A percentile compares a stretch with the other conserved stretches of the same genome.
phyloP scores from a whole-genome alignment of 2,888 invertebrate species.

The Silvanus unidentatus region DNA sequence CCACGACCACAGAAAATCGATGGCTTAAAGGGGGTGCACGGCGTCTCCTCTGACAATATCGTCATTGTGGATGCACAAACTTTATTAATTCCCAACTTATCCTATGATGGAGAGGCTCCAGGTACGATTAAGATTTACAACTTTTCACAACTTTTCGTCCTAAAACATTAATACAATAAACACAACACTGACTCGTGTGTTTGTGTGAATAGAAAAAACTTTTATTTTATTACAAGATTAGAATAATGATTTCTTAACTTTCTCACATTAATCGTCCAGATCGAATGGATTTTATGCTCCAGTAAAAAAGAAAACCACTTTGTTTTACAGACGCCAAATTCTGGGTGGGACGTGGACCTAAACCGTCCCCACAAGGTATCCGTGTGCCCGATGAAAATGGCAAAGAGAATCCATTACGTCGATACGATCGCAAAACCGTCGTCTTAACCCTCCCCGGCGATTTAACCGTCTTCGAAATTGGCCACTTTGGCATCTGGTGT shows the following conservation, averaged over 20 bases:
- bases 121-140: slow-evolving; percentile 50
- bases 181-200: neutral
- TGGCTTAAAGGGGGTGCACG: slow-evolving; percentile 72
- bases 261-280: no score
- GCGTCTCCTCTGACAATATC: slow-evolving; percentile 77
- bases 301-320: no score
- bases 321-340: slow-evolving; percentile 86
- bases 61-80: slow-evolving; percentile 92
- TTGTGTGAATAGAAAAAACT: neutral
- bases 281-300: no score
- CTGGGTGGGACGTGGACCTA: slow-evolving; percentile 81
- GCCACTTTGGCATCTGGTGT: slow-evolving; percentile 90
- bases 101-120: slow-evolving; percentile 88
- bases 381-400: slow-evolving; percentile 90
- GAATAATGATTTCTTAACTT: no score
- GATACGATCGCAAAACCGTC: slow-evolving; percentile 81
- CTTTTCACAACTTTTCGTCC: neutral
- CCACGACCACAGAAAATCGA: slow-evolving; percentile 79
- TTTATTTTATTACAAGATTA: no score
- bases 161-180: neutral
- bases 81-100: slow-evolving; percentile 81
- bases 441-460: slow-evolving; percentile 85
- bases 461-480: slow-evolving; percentile 85
- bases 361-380: slow-evolving; percentile 76
- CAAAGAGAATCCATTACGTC: slow-evolving; percentile 68